Evolutionary conservation across 2,797 vertebrate species (phyloP), one percentile per base, ranked within the genome.

Genomic region (Lepus oiostolus): DNA sequence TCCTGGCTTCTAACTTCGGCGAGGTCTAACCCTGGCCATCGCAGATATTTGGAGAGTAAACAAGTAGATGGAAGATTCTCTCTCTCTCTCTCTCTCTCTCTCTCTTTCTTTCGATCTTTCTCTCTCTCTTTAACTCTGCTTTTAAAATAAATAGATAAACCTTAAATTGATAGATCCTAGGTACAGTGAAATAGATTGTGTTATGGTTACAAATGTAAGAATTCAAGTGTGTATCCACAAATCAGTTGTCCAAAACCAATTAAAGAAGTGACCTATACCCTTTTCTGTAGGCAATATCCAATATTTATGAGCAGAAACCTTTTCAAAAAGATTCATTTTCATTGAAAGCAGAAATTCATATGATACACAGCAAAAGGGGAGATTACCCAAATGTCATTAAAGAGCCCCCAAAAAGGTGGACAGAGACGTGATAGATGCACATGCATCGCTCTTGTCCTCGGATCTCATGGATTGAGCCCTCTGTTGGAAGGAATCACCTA

Each of bases 331-430:
- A 22, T 83, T 77, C 7, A 74, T 54, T 93, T 93, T 4, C 14
- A 32, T 16, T 85, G 85, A 90, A 88, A 87, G 32, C 81, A 93
- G 24, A 95, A 93, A 92, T 91, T 75, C 12, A 89, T 63, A 77
- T 82, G 50, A n/a, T 28, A 71, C 4, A 68, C 12, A 32, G 28
- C 17, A 72, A 65, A 80, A 47, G 21, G 38, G 17, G 9, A 75
- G 8, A 68, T 88, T 52, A 14, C 42, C 26, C 2, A 50, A 42
- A 21, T 74, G 75, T 62, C 19, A 71, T 7, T 50, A 42, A 76
- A 22, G 47, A 68, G 22, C 4, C 32, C 38, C 22, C 21, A 35
- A 79, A 54, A 72, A 83, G 67, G 4, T 67, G 75, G 58, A 52
- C 28, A 84, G n/a, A 30, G 6, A 85, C 6, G 10, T 47, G 5